A percentile compares a stretch with the other conserved stretches of the same genome.
phyloP scores from a whole-genome alignment of 2,888 invertebrate genomes.

The Sicus ferrugineus region DNA sequence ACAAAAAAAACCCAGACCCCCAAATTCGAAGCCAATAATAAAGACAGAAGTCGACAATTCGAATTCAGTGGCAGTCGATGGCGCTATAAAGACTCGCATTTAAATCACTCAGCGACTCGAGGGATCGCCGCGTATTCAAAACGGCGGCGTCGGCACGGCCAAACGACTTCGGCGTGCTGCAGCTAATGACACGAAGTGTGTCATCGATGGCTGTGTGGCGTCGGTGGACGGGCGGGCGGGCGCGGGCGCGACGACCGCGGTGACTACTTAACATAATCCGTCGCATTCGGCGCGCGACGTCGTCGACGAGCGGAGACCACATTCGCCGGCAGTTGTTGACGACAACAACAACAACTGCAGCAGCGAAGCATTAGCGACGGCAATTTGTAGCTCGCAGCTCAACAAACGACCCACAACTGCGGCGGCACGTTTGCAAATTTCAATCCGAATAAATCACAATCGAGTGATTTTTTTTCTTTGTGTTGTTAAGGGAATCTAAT shows the following conservation, averaged over 20 bases:
- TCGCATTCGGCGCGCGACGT: neutral
- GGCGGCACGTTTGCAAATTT: conserved; percentile 21
- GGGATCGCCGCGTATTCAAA: conserved; percentile 17
- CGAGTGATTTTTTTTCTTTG: too few relatives aligned
- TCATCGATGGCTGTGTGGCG: conserved; percentile 3
- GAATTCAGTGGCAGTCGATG: conserved; percentile 31
- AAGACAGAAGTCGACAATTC: conserved; percentile 11
- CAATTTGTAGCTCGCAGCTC: conserved; percentile 10
- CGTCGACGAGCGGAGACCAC: neutral
- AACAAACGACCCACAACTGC: neutral
- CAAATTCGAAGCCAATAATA: conserved; percentile 5
- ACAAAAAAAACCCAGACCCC: too few relatives aligned
- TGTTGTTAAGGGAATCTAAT: conserved; percentile 15
- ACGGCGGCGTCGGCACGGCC: neutral
- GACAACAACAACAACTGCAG: neutral
- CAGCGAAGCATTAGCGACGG: conserved; percentile 20
- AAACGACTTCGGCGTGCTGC: neutral
- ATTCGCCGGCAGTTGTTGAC: neutral
- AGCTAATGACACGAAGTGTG: conserved; percentile 28
- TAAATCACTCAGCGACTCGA: conserved; percentile 26
- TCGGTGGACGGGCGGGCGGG: neutral
- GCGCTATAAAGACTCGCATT: conserved; percentile 32
- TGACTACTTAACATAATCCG: conserved; percentile 25
- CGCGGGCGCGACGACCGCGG: neutral
- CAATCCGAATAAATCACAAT: conserved; percentile 28